Conservation (phyloP, 2,113 vertebrate genomes). For the Danio rerio region DNA sequence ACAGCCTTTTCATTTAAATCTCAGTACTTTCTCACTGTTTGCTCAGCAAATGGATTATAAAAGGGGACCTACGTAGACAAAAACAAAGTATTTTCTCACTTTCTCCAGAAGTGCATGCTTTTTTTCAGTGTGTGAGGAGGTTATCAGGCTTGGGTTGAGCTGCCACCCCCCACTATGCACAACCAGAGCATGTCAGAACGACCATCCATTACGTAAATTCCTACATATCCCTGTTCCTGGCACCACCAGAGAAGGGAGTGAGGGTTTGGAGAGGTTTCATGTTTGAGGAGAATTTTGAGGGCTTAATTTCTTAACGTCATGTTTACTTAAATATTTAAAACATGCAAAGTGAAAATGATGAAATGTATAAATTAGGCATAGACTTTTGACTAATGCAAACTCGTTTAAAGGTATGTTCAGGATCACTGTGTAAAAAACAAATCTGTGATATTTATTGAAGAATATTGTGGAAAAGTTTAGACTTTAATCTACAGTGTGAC, state of each 20-base stretch:
- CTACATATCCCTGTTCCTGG: conserved; percentile 69
- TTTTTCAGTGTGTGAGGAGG: conserved; percentile 44
- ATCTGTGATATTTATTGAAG: neutral
- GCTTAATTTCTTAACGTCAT: neutral
- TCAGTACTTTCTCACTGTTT: conserved; percentile 1
- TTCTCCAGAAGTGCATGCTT: conserved; percentile 31
- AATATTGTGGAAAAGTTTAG: neutral
- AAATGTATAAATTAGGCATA: neutral
- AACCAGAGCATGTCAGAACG: conserved; percentile 59
- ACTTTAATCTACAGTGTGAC: too few species aligned
- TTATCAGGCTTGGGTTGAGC: conserved; percentile 65
- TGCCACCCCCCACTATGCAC: conserved; percentile 14
- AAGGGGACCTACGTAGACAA: conserved; percentile 30
- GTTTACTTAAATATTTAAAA: neutral
- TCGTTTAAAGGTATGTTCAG: neutral
- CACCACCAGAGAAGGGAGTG: conserved; percentile 59
- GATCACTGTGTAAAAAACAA: neutral
- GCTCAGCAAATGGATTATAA: conserved; percentile 29
- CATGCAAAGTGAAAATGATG: neutral
- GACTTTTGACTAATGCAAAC: neutral
- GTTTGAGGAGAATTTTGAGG: neutral
- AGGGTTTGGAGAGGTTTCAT: neutral
- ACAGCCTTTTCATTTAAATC: conserved; percentile 8
- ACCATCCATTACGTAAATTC: conserved; percentile 74
- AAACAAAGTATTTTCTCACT: conserved; percentile 43